Evolutionary conservation across 2,797 vertebrate species (phyloP), one percentile per base, ranked within the genome.

Genomic region (Pachyuromys duprasi): DNA sequence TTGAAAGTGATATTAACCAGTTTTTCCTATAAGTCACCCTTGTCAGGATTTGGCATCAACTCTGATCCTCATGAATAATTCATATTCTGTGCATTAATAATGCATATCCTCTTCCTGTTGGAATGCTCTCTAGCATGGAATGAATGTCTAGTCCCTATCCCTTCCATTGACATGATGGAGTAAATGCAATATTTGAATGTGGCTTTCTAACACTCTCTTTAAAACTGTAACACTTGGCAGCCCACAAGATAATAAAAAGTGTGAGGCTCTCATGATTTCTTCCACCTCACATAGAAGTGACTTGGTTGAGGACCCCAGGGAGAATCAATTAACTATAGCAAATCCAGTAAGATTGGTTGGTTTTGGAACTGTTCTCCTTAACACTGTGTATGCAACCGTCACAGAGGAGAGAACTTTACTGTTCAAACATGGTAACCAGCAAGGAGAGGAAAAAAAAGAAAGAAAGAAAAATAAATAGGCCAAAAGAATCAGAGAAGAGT

Each of bases 61-160:
- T 45, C 89, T 90, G 72, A 65, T 7, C 3, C 94, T 96, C 72
- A 93, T 45, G 89, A 97, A 96, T 97, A 97, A 97, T 96, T 98
- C 96, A 97, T 89, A 93, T 79, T 0, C 31, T 53, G 45, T 72
- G 42, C 22, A 97, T 97, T 90, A 98, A 97, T 97, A 97, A 91
- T 86, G 26, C 95, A 95, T 28, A 45, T 2, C 17, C 2, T 93
- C 57, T 79, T 78, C 67, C 83, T 96, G 83, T 74, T 86, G 94
- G 94, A 95, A 97, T 94, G 84, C 57, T 96, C 45, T 9, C 78
- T 81, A 60, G 84, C 69, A 91, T 42, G 74, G 92, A 92, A 82
- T 72, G 86, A 86, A 62, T 36, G 24, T 80, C 72, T 88, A 84
- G 0, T 9, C 55, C 57, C 92, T 0, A 28, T 92, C 86, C 86